Evolutionary conservation across 1,140 invertebrate species (phyloP).

Genomic region (Augochlora pura): DNA sequence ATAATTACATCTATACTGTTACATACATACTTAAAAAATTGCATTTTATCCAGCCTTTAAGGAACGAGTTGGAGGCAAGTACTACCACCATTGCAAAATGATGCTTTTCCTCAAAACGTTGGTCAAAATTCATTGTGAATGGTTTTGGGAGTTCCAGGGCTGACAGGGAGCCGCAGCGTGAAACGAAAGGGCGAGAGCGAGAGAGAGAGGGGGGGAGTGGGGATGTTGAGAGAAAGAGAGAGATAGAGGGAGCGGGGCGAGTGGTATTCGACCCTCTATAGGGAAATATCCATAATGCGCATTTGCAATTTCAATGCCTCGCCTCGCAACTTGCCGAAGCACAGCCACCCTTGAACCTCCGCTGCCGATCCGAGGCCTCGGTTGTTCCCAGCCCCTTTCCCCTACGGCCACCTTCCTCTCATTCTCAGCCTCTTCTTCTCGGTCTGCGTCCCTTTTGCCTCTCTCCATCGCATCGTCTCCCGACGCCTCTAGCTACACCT

Average conservation of each 20-base stretch:
- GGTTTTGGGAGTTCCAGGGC: not conserved
- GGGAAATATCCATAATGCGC: conserved; percentile 81
- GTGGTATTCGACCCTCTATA: conserved; percentile 73
- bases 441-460: conserved; percentile 6
- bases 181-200: conserved; percentile 15
- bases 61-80: too few species aligned
- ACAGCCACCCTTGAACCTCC: conserved; percentile 58
- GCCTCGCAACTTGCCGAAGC: conserved; percentile 64
- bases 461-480: conserved; percentile 28
- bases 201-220: conserved; percentile 19
- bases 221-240: conserved; percentile 16
- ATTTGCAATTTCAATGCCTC: conserved; percentile 80
- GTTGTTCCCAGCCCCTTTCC: conserved; percentile 46
- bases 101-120: too few species aligned
- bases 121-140: conserved; percentile 18
- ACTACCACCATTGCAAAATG: too few species aligned
- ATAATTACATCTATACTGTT: too few species aligned
- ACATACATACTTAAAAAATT: too few species aligned
- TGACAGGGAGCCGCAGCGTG: not conserved
- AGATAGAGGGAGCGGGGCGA: not conserved
- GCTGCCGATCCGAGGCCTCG: conserved; percentile 54
- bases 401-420: conserved; percentile 13
- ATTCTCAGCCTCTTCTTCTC: conserved; percentile 27
- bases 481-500: conserved; percentile 57
- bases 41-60: too few species aligned